A percentile compares a stretch with the other conserved stretches of the same genome.
These are phyloP conservation scores for Hirtodrosophila cameraria DNA, from an alignment of 2,888 invertebrate genomes.

Conservation along the genomic window DNA sequence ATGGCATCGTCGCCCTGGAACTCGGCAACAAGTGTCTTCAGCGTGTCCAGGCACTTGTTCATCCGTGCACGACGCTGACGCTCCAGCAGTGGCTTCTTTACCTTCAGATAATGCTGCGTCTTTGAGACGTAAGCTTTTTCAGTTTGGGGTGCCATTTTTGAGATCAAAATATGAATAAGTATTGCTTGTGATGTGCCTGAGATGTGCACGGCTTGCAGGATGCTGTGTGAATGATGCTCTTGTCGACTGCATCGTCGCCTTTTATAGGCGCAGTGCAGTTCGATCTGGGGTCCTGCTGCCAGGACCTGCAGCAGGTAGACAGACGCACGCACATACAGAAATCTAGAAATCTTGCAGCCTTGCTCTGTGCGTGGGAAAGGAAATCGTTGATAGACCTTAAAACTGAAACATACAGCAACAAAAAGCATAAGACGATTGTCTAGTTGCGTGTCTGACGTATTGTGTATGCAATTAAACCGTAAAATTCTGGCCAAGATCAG, in stretches of 20 bases:
- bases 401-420: constrained; percentile 31
- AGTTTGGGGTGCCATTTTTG: constrained; percentile 68
- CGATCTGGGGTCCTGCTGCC: constrained; percentile 32
- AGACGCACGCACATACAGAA: constrained; percentile 46
- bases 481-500: constrained; percentile 60
- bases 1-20: constrained; percentile 94
- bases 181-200: constrained; percentile 16
- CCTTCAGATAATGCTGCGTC: constrained; percentile 96
- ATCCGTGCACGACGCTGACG: constrained; percentile 94
- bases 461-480: constrained; percentile 75
- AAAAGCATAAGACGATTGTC: constrained; percentile 54
- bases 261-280: constrained; percentile 60
- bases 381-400: constrained; percentile 56
- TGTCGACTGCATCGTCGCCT: constrained; percentile 45
- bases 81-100: constrained; percentile 96
- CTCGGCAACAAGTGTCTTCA: constrained; percentile 93
- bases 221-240: constrained; percentile 74
- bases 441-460: constrained; percentile 62
- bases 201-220: constrained; percentile 66
- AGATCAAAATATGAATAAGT: constrained; percentile 13
- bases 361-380: constrained; percentile 72
- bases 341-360: constrained; percentile 44
- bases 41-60: constrained; percentile 94
- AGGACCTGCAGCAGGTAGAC: constrained; percentile 74
- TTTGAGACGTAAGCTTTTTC: constrained; percentile 85